Evolutionary conservation across 1,140 invertebrate genomes (phyloP).

Genomic region (Drosophila kurseongensis): DNA sequence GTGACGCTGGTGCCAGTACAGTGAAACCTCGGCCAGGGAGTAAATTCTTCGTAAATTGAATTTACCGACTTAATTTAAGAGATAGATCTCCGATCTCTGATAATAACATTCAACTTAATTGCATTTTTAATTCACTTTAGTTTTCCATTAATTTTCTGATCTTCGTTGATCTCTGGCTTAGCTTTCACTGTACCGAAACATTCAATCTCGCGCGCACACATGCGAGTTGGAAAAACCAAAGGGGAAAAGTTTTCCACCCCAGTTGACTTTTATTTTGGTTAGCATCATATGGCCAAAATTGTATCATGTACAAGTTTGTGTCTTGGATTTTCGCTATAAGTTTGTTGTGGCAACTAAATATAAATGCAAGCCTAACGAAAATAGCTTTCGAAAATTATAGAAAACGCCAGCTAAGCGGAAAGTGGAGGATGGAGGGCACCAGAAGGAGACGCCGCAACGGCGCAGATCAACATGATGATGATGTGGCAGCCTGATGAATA

Average conservation of each 20-base stretch:
- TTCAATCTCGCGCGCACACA: slow-evolving; percentile 9
- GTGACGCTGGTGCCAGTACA: slow-evolving; percentile 50
- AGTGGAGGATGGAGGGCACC: slow-evolving; percentile 19
- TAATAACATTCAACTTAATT: slow-evolving; percentile 20
- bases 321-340: slow-evolving; percentile 66
- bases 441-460: slow-evolving; percentile 17
- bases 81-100: slow-evolving; percentile 1
- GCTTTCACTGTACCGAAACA: slow-evolving; percentile 48
- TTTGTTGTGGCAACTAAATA: slow-evolving; percentile 73
- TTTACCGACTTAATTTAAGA: background rate
- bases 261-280: slow-evolving; percentile 56
- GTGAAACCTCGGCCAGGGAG: slow-evolving; percentile 23
- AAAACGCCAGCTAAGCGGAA: slow-evolving; percentile 35
- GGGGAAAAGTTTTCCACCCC: slow-evolving; percentile 42
- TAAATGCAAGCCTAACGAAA: slow-evolving; percentile 80
- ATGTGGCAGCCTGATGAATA: slow-evolving; percentile 66
- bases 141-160: slow-evolving; percentile 36
- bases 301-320: slow-evolving; percentile 47
- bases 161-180: slow-evolving; percentile 24
- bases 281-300: slow-evolving; percentile 56
- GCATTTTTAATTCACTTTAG: slow-evolving; percentile 25
- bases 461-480: slow-evolving; percentile 64
- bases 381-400: slow-evolving; percentile 59
- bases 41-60: background rate
- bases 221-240: slow-evolving; percentile 31